Base-by-base conservation (phyloP, 2,113 vertebrate genomes). In the Australoheros scitulus region DNA sequence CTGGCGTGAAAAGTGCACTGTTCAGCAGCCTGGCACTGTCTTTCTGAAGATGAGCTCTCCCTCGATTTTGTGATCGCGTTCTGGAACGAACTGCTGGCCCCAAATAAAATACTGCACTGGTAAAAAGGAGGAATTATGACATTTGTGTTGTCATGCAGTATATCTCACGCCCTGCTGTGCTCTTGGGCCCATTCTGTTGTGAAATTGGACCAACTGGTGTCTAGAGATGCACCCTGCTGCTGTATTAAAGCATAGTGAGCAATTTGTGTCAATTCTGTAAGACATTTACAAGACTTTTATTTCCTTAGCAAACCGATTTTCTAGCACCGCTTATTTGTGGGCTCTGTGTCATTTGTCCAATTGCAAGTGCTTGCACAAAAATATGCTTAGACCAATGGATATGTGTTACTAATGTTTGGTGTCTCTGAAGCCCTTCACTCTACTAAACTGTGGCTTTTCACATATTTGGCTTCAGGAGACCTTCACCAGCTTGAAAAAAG, bases 1-100 rank as follows among this genome's bases (percentile, higher is more conserved):
- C 91, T 91, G 93, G 94, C 87, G 77, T 74, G 76, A 86, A 92
- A 95, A 94, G 90, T 88, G 92, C 93, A 88, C 32, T 22, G 87
- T 94, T 95, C 93, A 94, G 94, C 94, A 94, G 80, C 86, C 82
- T 76, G 89, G 88, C 82, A 59, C 87, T 34, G 74, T 76, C 22
- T 89, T 82, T 88, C 76, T 81, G 77, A 90, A 74, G 86, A 91
- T 87, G 87, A 89, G 87, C 87, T 72, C 76, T 85, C 68, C 75
- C 90, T 89, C 72, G 41, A 75, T 88, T 89, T 86, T 83, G 43
- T 85, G 83, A 88, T 82, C 55, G 58, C 47, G 13, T 43, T 58
- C 84, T 82, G 87, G 80, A 91, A 87, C 59, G 15, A 91, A 88
- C 58, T 80, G 78, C 84, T 87, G 91, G 82, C 77, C 81, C 84